A percentile compares a stretch with the other conserved stretches of the same genome.
Evolutionary conservation across 2,888 invertebrate species (phyloP).

Genomic region (Zaprionus bogoriensis): DNA sequence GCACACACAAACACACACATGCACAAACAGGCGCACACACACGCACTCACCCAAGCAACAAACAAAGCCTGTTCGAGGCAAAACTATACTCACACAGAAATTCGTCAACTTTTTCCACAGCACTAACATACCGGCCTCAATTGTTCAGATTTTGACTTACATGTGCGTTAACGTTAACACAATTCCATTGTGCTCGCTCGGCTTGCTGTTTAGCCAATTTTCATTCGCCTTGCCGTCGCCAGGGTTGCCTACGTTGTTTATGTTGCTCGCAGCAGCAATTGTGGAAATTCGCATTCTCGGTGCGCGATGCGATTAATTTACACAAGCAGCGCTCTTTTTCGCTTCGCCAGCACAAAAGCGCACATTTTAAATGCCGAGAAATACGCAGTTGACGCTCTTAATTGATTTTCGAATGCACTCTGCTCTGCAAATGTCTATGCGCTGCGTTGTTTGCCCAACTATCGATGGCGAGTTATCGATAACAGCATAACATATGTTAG

Average conservation of each 20-base stretch:
- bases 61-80: conserved; percentile 48
- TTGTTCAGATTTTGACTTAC: conserved; percentile 48
- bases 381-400: background rate
- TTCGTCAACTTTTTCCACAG: conserved; percentile 23
- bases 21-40: conserved; percentile 38
- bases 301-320: conserved; percentile 23
- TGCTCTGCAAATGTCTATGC: background rate
- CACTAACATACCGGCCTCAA: background rate
- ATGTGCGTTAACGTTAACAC: conserved; percentile 62
- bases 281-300: conserved; percentile 28
- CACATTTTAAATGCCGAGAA: too few relatives aligned
- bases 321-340: background rate
- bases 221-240: conserved; percentile 53
- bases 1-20: conserved; percentile 40
- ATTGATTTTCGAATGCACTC: background rate
- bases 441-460: background rate
- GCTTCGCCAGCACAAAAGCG: background rate
- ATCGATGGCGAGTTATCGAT: conserved; percentile 21
- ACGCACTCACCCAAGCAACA: conserved; percentile 45
- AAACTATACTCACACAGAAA: conserved; percentile 20
- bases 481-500: background rate
- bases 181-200: conserved; percentile 62
- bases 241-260: conserved; percentile 37
- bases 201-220: conserved; percentile 54
- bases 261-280: background rate